These are phyloP conservation scores for Romanomermis culicivorax DNA, from an alignment of 2,888 invertebrate genomes.

Conservation along the genomic window DNA sequence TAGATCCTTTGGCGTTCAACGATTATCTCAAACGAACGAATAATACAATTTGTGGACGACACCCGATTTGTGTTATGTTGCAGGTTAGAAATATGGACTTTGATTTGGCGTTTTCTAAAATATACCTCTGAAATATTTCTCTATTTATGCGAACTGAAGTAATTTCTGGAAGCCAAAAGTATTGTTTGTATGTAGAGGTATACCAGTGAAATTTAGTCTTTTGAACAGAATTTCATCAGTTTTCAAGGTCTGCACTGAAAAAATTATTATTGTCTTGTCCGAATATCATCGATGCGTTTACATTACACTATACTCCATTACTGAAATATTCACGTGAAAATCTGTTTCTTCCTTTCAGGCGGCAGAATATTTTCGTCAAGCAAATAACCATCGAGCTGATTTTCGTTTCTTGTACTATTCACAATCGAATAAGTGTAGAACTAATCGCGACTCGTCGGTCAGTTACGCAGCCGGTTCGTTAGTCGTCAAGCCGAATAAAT, in stretches of 20 bases:
- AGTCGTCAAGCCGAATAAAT: slow-evolving; percentile 38
- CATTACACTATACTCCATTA: too few relatives aligned
- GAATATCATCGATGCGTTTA: too few relatives aligned
- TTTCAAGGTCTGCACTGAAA: too few relatives aligned
- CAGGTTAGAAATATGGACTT: slow-evolving; percentile 59
- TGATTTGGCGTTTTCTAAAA: not conserved
- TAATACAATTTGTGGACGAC: slow-evolving; percentile 97
- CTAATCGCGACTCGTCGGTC: slow-evolving; percentile 76
- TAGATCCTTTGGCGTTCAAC: slow-evolving; percentile 66
- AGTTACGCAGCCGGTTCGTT: slow-evolving; percentile 89
- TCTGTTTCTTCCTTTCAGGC: slow-evolving; percentile 39
- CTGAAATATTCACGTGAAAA: too few relatives aligned
- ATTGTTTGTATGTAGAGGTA: not conserved
- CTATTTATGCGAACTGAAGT: slow-evolving; percentile 5
- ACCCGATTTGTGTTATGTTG: slow-evolving; percentile 84
- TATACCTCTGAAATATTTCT: not conserved
- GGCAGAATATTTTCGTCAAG: slow-evolving; percentile 40
- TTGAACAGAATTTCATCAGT: too few relatives aligned
- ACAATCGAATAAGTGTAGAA: slow-evolving; percentile 79
- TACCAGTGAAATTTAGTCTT: too few relatives aligned
- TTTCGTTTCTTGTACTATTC: slow-evolving; percentile 68
- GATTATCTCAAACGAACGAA: slow-evolving; percentile 80
- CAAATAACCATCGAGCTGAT: slow-evolving; percentile 39
- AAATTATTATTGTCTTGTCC: too few relatives aligned
- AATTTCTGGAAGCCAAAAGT: not conserved